phyloP scores from a whole-genome alignment of 2,888 invertebrate genomes.

The Sialis lutaria region DNA sequence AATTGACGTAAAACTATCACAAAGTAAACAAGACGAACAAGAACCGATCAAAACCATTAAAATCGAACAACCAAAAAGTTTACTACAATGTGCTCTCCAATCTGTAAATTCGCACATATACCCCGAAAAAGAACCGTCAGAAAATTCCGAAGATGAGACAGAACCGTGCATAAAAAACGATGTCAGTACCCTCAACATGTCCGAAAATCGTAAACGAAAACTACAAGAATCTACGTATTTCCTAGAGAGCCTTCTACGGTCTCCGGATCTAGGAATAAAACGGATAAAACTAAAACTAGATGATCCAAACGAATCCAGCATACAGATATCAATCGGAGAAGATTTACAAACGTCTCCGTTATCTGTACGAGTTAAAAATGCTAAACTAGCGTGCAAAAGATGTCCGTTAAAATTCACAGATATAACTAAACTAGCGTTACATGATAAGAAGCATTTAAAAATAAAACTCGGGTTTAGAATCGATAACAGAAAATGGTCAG shows the following conservation, averaged over 20 bases:
- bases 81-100: conserved; percentile 1
- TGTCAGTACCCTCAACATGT: neutral
- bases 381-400: neutral
- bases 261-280: conserved; percentile 2
- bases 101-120: neutral
- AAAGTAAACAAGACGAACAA: neutral
- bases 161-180: neutral
- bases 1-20: neutral
- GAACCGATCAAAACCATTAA: neutral
- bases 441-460: conserved; percentile 2
- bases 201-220: neutral
- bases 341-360: neutral
- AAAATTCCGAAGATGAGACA: neutral
- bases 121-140: neutral
- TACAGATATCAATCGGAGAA: neutral
- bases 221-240: neutral
- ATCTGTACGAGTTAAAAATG: neutral
- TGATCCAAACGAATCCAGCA: neutral
- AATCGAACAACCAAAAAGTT: conserved; percentile 2
- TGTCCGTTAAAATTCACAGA: neutral
- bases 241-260: conserved; percentile 1
- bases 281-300: conserved; percentile 3
- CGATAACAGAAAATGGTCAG: conserved; percentile 2
- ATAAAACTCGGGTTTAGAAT: conserved; percentile 3
- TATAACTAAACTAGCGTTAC: conserved; percentile 1